Percentiles rank a stretch among this genome's conserved stretches.
Evolutionary conservation across 2,113 vertebrate genomes (phyloP).

Genomic region (Malurus alboscapulatus): DNA sequence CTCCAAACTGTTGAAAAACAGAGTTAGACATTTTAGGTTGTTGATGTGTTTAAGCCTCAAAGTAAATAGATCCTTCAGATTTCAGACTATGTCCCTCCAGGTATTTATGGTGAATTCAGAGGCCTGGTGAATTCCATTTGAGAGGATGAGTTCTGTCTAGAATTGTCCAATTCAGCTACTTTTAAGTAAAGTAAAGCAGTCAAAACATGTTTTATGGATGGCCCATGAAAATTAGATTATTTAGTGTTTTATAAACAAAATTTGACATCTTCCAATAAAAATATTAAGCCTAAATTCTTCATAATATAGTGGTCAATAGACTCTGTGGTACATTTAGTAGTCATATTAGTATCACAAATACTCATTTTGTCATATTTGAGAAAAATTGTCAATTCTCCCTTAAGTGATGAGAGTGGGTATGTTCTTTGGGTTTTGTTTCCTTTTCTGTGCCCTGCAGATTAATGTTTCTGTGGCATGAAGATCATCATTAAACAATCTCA

Average conservation of each 20-base stretch:
- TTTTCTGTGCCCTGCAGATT: constrained; percentile 34
- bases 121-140: background rate
- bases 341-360: constrained; percentile 1
- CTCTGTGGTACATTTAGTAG: background rate
- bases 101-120: background rate
- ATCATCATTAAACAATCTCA: constrained; percentile 51
- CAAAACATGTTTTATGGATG: background rate
- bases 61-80: background rate
- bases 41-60: background rate
- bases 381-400: background rate
- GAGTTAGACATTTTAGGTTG: background rate
- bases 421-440: background rate
- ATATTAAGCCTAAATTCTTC: background rate
- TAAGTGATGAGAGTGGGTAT: background rate
- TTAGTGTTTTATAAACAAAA: background rate
- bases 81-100: background rate
- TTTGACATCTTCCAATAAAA: constrained; percentile 13
- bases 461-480: constrained; percentile 16
- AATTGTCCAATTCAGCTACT: background rate
- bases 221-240: background rate
- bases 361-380: background rate
- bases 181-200: constrained; percentile 13
- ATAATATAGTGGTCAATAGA: background rate
- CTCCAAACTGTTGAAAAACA: background rate
- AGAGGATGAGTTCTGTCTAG: background rate